Conservation (phyloP, 2,113 vertebrate species). For the Sebastes schlegelii region DNA sequence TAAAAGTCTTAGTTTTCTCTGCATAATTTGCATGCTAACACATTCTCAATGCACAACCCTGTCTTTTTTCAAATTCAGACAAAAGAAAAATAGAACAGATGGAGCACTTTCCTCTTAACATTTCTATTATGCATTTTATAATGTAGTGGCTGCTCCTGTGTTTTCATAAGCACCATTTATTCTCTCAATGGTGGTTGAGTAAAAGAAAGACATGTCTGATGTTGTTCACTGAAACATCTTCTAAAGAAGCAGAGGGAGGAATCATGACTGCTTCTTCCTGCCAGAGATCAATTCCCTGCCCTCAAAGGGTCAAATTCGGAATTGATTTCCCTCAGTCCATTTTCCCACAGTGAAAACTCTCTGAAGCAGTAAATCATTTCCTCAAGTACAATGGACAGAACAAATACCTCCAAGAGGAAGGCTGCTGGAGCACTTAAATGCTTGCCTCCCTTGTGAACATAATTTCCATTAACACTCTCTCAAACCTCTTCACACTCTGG, state of each 20-base stretch:
- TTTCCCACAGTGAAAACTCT: constrained; percentile 69
- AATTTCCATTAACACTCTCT: constrained; percentile 45
- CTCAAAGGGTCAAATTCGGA: constrained; percentile 58
- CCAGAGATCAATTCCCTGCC: constrained; percentile 64
- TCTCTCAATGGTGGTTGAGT: constrained; percentile 3
- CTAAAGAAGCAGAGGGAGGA: constrained; percentile 5
- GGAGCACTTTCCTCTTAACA: not conserved
- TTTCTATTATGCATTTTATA: not conserved
- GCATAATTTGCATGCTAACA: not conserved
- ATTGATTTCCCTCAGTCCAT: constrained; percentile 67
- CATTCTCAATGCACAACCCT: not conserved
- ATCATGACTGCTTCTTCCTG: constrained; percentile 9
- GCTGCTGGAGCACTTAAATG: constrained; percentile 30
- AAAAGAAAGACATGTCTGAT: constrained; percentile 31
- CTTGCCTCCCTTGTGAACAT: constrained; percentile 32
- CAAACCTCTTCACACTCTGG: constrained; percentile 15
- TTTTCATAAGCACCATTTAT: not conserved
- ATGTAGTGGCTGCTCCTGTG: not conserved
- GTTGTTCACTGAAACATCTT: constrained; percentile 46
- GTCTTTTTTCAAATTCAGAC: not conserved
- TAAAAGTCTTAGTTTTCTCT: not conserved
- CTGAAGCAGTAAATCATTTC: constrained; percentile 69
- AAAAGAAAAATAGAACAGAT: not conserved
- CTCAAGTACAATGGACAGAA: constrained; percentile 51
- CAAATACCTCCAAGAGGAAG: constrained; percentile 32